A percentile compares a stretch with the other conserved stretches of the same genome.
Conservation (phyloP, 2,797 vertebrate species). For the Kryptopterus vitreolus region DNA sequence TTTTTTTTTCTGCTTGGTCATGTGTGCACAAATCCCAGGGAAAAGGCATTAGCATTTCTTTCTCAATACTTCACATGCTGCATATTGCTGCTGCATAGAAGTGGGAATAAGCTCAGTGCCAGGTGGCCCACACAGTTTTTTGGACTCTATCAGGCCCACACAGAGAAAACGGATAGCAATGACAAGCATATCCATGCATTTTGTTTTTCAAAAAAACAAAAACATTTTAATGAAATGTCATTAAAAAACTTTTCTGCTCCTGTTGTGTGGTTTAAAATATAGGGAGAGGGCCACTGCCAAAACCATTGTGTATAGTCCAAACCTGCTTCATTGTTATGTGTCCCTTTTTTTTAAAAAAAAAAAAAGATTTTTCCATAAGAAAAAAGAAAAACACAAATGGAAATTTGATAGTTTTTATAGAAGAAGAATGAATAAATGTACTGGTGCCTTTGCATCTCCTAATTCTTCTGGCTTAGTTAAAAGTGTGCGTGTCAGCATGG, state of each 20-base stretch:
- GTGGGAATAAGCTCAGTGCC: slow-evolving; percentile 33
- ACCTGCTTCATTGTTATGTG: slow-evolving; percentile 1
- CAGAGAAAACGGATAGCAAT: slow-evolving; percentile 34
- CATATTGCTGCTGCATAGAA: slow-evolving; percentile 27
- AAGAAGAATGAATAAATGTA: neutral
- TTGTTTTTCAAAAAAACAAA: slow-evolving; percentile 4
- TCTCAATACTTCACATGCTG: neutral
- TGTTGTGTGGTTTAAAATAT: slow-evolving; percentile 11
- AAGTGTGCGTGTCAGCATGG: neutral
- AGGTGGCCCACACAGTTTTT: slow-evolving; percentile 28
- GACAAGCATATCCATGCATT: slow-evolving; percentile 13
- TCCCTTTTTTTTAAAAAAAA: neutral
- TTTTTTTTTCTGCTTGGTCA: neutral
- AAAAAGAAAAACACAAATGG: slow-evolving; percentile 11
- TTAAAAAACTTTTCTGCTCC: slow-evolving; percentile 1
- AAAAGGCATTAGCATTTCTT: slow-evolving; percentile 31
- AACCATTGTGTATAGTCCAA: neutral
- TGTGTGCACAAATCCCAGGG: neutral
- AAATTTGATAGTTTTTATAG: slow-evolving; percentile 6
- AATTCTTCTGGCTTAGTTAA: neutral
- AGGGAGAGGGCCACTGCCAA: neutral
- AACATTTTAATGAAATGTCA: no score
- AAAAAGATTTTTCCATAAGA: neutral
- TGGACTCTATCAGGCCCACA: slow-evolving; percentile 39
- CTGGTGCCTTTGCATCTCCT: neutral